These are phyloP conservation scores for Hemicentrotus pulcherrimus DNA, from an alignment of 35 echinoderm and acorn worm species.

Conservation along the genomic window DNA sequence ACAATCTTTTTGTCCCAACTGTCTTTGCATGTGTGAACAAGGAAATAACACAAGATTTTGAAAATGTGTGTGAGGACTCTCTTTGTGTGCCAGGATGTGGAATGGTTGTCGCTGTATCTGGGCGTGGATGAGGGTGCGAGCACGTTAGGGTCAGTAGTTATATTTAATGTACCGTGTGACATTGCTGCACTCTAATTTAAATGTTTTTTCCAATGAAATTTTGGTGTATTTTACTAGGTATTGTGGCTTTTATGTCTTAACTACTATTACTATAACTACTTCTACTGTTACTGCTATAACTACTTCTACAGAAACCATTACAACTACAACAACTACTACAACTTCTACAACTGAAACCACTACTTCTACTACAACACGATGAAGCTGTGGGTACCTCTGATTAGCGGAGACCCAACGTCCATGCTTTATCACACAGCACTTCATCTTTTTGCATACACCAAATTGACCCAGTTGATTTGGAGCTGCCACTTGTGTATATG, in stretches of 20 bases:
- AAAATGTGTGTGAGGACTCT: slow-evolving; percentile 50
- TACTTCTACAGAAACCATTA: slow-evolving; percentile 22
- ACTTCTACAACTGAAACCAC: slow-evolving; percentile 15
- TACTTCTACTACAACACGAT: slow-evolving; percentile 47
- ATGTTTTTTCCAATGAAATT: slow-evolving; percentile 58
- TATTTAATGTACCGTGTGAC: slow-evolving; percentile 56
- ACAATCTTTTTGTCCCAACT: slow-evolving; percentile 39
- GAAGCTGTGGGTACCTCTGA: slow-evolving; percentile 34
- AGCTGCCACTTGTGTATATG: slow-evolving; percentile 53
- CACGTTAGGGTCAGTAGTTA: slow-evolving; percentile 51
- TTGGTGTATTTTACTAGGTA: slow-evolving; percentile 58
- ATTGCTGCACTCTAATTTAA: slow-evolving; percentile 58
- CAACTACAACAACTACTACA: slow-evolving; percentile 41
- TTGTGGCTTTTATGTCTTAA: slow-evolving; percentile 57
- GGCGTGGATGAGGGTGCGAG: slow-evolving; percentile 42
- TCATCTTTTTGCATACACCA: slow-evolving; percentile 47
- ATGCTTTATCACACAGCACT: slow-evolving; percentile 51
- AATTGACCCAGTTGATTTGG: slow-evolving; percentile 50
- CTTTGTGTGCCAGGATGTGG: slow-evolving; percentile 43
- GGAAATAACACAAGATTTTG: slow-evolving; percentile 54
- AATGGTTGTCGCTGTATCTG: slow-evolving; percentile 34
- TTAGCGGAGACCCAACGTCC: slow-evolving; percentile 35
- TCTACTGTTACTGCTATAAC: slow-evolving; percentile 27
- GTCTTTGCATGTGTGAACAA: slow-evolving; percentile 49
- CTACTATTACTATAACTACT: slow-evolving; percentile 50